These are phyloP conservation scores for Harpagoxenus sublaevis DNA, from an alignment of 2,888 invertebrate genomes.

Conservation along the genomic window DNA sequence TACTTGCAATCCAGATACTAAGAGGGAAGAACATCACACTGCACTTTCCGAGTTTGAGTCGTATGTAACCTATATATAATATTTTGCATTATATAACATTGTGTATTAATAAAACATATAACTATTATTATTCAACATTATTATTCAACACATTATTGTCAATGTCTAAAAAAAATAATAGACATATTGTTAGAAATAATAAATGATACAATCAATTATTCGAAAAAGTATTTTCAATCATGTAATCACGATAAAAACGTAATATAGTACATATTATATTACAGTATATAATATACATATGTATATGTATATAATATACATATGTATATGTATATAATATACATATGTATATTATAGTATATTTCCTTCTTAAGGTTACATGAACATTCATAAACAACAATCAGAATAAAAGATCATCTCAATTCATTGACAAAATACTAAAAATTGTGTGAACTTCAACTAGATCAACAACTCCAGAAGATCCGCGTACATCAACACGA, in stretches of 20 bases:
- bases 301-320: too few species aligned
- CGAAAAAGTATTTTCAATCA: neutral
- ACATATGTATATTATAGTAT: neutral
- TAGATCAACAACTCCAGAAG: constrained; percentile 19
- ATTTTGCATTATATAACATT: neutral
- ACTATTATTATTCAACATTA: neutral
- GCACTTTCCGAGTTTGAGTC: constrained; percentile 3
- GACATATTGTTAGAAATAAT: neutral
- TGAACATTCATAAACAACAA: neutral
- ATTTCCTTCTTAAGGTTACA: neutral
- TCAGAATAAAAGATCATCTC: neutral
- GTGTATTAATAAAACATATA: neutral
- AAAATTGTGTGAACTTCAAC: neutral
- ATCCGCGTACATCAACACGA: constrained; percentile 35
- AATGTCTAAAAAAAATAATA: neutral
- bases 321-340: too few species aligned
- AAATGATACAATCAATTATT: neutral
- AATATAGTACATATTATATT: neutral
- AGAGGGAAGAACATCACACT: constrained; percentile 42
- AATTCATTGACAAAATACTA: neutral
- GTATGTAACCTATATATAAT: constrained; percentile 63
- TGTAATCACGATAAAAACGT: neutral
- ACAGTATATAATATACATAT: neutral
- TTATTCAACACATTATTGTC: neutral
- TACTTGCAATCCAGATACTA: constrained; percentile 27